Percentiles rank a stretch among this genome's conserved stretches.
Evolutionary conservation across 2,797 vertebrate genomes (phyloP).

Genomic region (Spizella passerina): DNA sequence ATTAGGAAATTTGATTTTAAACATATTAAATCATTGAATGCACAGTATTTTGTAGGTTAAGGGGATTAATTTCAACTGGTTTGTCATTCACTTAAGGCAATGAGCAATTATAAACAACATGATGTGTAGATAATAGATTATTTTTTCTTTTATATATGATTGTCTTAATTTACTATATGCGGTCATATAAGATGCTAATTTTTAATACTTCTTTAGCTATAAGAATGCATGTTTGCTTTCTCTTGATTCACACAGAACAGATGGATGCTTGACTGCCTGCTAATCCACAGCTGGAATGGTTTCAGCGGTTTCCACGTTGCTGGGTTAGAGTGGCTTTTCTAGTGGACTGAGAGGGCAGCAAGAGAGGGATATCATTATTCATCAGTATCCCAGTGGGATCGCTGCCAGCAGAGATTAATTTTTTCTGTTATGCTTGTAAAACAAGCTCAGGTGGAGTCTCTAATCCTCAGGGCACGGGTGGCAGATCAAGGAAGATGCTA

Average conservation of each 20-base stretch:
- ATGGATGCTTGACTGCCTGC: conserved; percentile 87
- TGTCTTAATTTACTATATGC: conserved; percentile 30
- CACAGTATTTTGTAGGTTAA: not conserved
- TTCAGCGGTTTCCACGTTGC: conserved; percentile 83
- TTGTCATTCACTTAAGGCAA: not conserved
- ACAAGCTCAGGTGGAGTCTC: conserved; percentile 88
- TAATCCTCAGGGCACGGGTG: conserved; percentile 87
- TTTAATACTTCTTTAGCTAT: conserved; percentile 70
- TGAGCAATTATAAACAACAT: conserved; percentile 2
- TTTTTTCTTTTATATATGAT: conserved; percentile 22
- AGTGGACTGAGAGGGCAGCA: conserved; percentile 87
- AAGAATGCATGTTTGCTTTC: conserved; percentile 79
- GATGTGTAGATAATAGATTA: not conserved
- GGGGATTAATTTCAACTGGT: not conserved
- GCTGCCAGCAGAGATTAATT: conserved; percentile 88
- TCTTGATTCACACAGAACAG: conserved; percentile 80
- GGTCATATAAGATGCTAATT: conserved; percentile 59
- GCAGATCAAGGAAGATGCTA: conserved; percentile 89
- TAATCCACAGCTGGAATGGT: conserved; percentile 89
- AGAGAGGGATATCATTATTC: conserved; percentile 89
- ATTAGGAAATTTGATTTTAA: not conserved
- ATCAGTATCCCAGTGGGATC: conserved; percentile 86
- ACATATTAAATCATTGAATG: not conserved
- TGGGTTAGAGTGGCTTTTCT: conserved; percentile 87
- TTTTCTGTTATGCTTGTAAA: conserved; percentile 89